Evolutionary conservation across 1,140 invertebrate genomes (phyloP).

Genomic region (Oncopodura yosiiana): DNA sequence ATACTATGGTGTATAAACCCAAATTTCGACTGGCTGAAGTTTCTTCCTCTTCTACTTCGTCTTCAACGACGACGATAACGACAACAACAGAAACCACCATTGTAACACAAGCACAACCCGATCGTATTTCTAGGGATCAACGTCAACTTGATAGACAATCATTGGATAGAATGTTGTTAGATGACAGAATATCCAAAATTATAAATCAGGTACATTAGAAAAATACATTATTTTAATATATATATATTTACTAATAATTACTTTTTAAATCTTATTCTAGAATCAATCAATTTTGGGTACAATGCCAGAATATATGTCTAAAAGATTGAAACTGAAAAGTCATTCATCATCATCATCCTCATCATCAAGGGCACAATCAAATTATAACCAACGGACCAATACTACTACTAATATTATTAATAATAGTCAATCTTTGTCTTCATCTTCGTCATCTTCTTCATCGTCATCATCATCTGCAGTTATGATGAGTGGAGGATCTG

Average conservation of each 20-base stretch:
- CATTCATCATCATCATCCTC: slow-evolving; percentile 17
- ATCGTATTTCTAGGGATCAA: slow-evolving; percentile 6
- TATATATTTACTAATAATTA: too few relatives aligned
- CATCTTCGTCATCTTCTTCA: background rate
- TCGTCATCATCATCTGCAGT: too few relatives aligned
- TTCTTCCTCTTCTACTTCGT: background rate
- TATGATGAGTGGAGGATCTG: too few relatives aligned
- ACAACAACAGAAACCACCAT: background rate
- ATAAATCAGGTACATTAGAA: too few relatives aligned
- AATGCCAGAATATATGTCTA: slow-evolving; percentile 29
- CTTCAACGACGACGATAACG: background rate
- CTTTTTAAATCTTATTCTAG: too few relatives aligned
- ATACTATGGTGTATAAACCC: slow-evolving; percentile 30
- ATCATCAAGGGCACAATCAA: background rate
- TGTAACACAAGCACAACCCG: background rate
- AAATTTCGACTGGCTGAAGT: slow-evolving; percentile 17
- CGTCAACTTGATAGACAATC: too few relatives aligned
- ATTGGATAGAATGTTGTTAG: slow-evolving; percentile 29
- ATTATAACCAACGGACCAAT: slow-evolving; percentile 6
- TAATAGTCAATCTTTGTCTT: background rate
- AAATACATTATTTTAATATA: too few relatives aligned
- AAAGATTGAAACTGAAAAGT: slow-evolving; percentile 28
- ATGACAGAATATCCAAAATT: slow-evolving; percentile 34
- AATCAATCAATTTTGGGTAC: slow-evolving; percentile 32
- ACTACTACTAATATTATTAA: background rate